Conservation (phyloP, 2,797 vertebrate genomes). For the Pseudochirops cupreus region DNA sequence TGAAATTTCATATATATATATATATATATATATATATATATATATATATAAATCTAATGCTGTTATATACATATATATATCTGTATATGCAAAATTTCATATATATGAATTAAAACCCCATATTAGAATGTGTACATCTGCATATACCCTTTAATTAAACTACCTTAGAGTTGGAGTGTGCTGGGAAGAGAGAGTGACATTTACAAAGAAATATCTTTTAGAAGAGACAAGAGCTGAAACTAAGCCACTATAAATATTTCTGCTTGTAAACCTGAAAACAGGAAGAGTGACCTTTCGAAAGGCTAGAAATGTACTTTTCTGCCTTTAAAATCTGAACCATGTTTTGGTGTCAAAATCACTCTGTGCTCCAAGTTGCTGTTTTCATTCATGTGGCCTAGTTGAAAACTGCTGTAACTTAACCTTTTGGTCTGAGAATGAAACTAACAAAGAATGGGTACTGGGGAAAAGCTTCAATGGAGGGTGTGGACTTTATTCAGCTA, state of each 20-base stretch:
- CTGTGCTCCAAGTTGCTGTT: constrained; percentile 50
- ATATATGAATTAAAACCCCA: not conserved
- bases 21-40: not conserved
- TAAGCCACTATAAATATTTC: constrained; percentile 52
- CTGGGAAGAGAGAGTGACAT: constrained; percentile 59
- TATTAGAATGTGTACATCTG: not conserved
- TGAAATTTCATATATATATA: not conserved
- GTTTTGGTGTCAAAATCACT: constrained; percentile 59
- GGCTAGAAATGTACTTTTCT: constrained; percentile 63
- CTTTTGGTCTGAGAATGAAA: constrained; percentile 15
- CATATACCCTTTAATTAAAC: not conserved
- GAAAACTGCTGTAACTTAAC: constrained; percentile 31
- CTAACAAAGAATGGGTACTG: not conserved
- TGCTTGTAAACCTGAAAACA: constrained; percentile 59
- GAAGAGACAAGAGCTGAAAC: constrained; percentile 61
- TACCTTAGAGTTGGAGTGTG: not conserved
- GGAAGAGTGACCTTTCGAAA: constrained; percentile 72
- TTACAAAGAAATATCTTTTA: constrained; percentile 58
- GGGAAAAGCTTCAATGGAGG: not conserved
- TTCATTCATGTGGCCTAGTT: constrained; percentile 40
- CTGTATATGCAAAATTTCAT: not conserved
- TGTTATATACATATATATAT: too few relatives aligned
- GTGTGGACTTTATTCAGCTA: not conserved
- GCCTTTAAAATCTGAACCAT: constrained; percentile 56
- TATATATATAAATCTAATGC: not conserved